A percentile compares a stretch with the other conserved stretches of the same genome.
phyloP scores from a whole-genome alignment of 2,797 vertebrate species.

The Pseudotriccus pelzelni region DNA sequence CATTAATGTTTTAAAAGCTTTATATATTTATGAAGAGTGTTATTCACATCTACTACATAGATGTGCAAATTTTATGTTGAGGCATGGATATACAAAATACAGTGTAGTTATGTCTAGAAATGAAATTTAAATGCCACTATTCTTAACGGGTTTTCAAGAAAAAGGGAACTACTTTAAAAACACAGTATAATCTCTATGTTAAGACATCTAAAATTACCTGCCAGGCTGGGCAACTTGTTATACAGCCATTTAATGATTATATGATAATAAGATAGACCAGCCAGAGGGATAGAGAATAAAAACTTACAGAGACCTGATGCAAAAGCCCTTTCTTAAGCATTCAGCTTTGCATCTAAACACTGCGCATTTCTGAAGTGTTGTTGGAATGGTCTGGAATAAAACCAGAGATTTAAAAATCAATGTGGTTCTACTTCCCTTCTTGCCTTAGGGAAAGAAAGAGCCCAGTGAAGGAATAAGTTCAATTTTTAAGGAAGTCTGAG shows the following conservation, averaged over 20 bases:
- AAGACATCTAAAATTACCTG: not conserved
- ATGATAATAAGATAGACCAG: not conserved
- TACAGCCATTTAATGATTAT: not conserved
- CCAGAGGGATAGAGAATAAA: not conserved
- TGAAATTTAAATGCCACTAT: not conserved
- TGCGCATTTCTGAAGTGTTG: not conserved
- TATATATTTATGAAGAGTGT: not conserved
- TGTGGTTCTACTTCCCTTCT: conserved; percentile 34
- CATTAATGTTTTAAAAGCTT: not conserved
- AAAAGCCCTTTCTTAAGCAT: not conserved
- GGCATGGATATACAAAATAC: accelerated
- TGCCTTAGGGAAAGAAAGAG: not conserved
- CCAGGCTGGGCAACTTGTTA: not conserved
- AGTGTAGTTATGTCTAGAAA: not conserved
- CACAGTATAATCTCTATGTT: accelerated
- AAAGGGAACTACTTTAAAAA: not conserved
- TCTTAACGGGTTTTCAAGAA: not conserved
- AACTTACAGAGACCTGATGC: not conserved
- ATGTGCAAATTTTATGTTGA: not conserved
- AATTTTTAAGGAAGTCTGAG: conserved; percentile 65
- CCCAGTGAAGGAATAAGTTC: conserved; percentile 33
- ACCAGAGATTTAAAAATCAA: not conserved
- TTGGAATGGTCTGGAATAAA: not conserved
- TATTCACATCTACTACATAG: not conserved
- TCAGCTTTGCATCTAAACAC: not conserved